Conservation (phyloP, 2,888 invertebrate genomes). For the Panopea generosa region DNA sequence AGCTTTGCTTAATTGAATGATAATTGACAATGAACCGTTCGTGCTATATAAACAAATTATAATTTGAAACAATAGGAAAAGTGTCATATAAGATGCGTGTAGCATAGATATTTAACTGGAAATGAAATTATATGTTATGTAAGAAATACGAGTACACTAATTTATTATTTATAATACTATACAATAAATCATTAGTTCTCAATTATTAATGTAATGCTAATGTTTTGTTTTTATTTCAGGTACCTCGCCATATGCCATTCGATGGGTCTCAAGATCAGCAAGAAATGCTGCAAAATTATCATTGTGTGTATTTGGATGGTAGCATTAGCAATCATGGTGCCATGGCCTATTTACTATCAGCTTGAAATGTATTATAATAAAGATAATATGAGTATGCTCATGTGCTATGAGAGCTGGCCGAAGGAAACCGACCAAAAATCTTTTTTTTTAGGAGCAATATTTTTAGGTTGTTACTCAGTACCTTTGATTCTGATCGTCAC, state of each 20-base stretch:
- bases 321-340: conserved; percentile 93
- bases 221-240: conserved; percentile 87
- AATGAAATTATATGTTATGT: no score
- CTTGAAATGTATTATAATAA: conserved; percentile 36
- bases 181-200: no score
- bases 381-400: conserved; percentile 18
- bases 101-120: no score
- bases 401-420: conserved; percentile 89
- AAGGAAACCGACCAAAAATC: conserved; percentile 92
- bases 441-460: conserved; percentile 95
- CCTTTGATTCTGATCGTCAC: conserved; percentile 96
- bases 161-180: no score
- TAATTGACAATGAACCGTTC: no score
- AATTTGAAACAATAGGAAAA: no score
- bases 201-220: no score
- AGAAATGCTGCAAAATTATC: conserved; percentile 91
- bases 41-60: no score
- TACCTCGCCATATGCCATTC: conserved; percentile 98
- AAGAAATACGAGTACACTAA: no score
- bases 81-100: no score
- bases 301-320: conserved; percentile 96
- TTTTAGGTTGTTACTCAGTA: conserved; percentile 95
- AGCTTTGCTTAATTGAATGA: no score
- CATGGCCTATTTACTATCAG: conserved; percentile 96
- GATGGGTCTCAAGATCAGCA: conserved; percentile 92